Evolutionary conservation across 2,797 vertebrate genomes (phyloP).

Genomic region (Diglossa cyanea): DNA sequence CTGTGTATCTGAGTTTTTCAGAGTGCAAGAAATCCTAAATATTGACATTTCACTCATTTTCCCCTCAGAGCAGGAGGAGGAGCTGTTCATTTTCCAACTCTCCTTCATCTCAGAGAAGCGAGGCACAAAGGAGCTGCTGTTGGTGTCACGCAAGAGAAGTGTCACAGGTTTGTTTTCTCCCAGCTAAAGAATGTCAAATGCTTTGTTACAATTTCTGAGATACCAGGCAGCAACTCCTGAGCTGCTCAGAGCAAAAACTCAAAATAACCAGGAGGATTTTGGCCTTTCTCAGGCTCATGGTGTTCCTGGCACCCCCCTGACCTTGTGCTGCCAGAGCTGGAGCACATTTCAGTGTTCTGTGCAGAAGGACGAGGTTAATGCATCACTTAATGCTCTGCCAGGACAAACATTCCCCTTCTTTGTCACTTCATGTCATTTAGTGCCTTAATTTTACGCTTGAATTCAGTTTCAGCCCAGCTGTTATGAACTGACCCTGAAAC

Average conservation of each 20-base stretch:
- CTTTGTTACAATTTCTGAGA: not conserved
- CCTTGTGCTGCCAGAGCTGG: not conserved
- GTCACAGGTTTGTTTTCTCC: not conserved
- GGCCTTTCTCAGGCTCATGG: not conserved
- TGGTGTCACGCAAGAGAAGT: not conserved
- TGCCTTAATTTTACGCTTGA: not conserved
- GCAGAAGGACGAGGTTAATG: not conserved
- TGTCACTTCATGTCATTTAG: not conserved
- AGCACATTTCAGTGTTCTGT: not conserved
- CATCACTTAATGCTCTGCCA: not conserved
- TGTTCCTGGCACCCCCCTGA: not conserved
- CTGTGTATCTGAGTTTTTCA: not conserved
- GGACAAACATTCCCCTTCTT: not conserved
- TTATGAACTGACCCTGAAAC: fast-evolving
- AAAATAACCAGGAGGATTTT: fast-evolving
- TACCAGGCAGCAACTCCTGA: not conserved
- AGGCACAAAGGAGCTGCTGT: not conserved
- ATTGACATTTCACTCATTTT: not conserved
- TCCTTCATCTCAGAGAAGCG: not conserved
- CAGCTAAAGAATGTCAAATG: not conserved
- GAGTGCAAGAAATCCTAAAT: not conserved
- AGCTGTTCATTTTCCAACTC: not conserved
- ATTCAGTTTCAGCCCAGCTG: not conserved
- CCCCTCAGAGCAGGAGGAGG: not conserved
- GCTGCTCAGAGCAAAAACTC: not conserved